phyloP scores from a whole-genome alignment of 2,797 vertebrate species.

The Enteromius viviparus region DNA sequence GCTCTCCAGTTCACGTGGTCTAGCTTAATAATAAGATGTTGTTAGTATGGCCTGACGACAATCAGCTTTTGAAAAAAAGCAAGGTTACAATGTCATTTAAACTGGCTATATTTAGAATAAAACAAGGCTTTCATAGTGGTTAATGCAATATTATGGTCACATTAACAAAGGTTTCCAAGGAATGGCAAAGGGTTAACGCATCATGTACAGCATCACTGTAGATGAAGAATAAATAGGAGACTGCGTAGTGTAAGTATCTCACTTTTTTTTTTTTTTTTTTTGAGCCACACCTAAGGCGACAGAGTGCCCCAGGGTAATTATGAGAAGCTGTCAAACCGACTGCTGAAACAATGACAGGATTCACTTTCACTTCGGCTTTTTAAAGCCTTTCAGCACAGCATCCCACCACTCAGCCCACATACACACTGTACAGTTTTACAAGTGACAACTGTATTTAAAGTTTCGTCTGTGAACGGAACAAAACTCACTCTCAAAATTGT shows the following conservation, averaged over 20 bases:
- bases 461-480: not conserved
- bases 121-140: not conserved
- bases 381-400: constrained; percentile 29
- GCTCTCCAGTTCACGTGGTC: not conserved
- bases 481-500: not conserved
- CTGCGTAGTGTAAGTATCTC: not conserved
- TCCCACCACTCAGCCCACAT: not conserved
- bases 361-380: constrained; percentile 37
- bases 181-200: not conserved
- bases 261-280: not conserved
- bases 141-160: not conserved
- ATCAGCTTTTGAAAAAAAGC: not conserved
- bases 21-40: not conserved
- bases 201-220: constrained; percentile 1
- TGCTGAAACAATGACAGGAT: constrained; percentile 21
- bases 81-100: not conserved
- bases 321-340: constrained; percentile 43
- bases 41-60: not conserved
- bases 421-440: not conserved
- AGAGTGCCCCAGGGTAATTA: constrained; percentile 47
- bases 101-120: not conserved
- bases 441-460: not conserved
- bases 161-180: not conserved
- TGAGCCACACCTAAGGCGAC: constrained; percentile 44
- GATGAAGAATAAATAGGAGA: constrained; percentile 24